Percentiles rank a stretch among this genome's conserved stretches.
These are phyloP conservation scores for Prochilodus magdalenae DNA, from an alignment of 2,113 vertebrate species.

Conservation along the genomic window DNA sequence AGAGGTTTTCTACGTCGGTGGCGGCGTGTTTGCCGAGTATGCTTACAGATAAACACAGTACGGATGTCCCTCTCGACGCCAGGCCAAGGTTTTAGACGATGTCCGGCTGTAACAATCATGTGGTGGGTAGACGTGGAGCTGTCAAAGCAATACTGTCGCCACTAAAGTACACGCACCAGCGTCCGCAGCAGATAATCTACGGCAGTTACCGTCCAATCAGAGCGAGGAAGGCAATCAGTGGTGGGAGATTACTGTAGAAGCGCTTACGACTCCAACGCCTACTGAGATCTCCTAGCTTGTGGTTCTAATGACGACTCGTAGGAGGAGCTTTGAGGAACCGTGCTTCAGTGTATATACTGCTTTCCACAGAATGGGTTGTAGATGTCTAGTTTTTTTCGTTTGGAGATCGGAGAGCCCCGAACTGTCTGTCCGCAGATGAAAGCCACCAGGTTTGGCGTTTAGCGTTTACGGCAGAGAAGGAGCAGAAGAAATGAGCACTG, in stretches of 20 bases:
- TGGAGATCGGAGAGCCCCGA: background rate
- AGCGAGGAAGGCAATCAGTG: constrained; percentile 36
- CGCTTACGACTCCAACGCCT: background rate
- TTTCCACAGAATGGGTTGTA: constrained; percentile 26
- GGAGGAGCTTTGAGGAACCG: background rate
- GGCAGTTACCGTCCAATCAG: constrained; percentile 4
- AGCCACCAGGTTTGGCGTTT: background rate
- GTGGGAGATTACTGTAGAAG: background rate
- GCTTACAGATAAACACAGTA: no score
- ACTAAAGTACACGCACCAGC: background rate
- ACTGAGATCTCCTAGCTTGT: background rate
- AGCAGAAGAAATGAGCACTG: background rate
- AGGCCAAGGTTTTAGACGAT: background rate
- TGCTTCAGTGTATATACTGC: background rate
- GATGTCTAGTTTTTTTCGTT: background rate
- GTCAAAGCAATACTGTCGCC: constrained; percentile 13
- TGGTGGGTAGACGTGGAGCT: constrained; percentile 11
- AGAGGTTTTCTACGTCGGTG: no score
- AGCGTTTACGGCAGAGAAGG: background rate
- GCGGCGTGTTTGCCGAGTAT: no score
- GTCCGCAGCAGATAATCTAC: constrained; percentile 11
- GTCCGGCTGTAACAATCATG: constrained; percentile 1
- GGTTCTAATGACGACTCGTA: constrained; percentile 24
- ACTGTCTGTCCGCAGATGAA: background rate
- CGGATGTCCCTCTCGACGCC: background rate